A percentile compares a stretch with the other conserved stretches of the same genome.
Conservation (phyloP, 1,140 invertebrate species). For the Bombus superbus region DNA sequence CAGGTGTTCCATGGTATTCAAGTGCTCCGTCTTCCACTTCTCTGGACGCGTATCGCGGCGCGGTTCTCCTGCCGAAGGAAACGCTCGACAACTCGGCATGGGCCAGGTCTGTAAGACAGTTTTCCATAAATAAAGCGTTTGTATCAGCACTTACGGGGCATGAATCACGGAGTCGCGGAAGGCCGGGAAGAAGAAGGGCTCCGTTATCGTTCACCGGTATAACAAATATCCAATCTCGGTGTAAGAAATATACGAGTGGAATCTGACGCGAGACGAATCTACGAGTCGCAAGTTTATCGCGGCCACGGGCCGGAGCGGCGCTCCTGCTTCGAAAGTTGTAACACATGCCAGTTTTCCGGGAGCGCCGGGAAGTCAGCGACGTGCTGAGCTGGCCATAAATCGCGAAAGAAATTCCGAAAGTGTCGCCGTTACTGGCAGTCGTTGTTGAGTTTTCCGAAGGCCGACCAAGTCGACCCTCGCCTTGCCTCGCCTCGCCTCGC, state of each 20-base stretch:
- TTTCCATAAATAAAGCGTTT: constrained; percentile 29
- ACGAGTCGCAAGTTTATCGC: constrained; percentile 62
- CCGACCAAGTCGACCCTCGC: background rate
- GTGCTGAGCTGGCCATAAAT: constrained; percentile 59
- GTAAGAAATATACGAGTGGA: constrained; percentile 30
- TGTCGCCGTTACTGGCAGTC: constrained; percentile 66
- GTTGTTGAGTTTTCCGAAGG: background rate
- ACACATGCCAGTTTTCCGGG: constrained; percentile 59
- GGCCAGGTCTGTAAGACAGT: background rate
- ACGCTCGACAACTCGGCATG: background rate
- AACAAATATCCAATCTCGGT: constrained; percentile 43
- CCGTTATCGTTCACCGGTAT: constrained; percentile 33
- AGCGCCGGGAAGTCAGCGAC: constrained; percentile 55
- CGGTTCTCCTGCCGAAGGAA: background rate
- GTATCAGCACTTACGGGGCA: constrained; percentile 23
- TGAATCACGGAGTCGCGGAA: constrained; percentile 21
- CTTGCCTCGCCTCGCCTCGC: background rate
- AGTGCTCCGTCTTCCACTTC: background rate
- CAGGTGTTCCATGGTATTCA: background rate
- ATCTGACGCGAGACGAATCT: constrained; percentile 58
- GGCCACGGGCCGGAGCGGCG: background rate
- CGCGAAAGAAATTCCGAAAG: constrained; percentile 61
- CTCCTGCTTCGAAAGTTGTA: constrained; percentile 59
- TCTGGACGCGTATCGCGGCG: no score
- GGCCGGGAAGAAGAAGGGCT: background rate